Evolutionary conservation across 1,140 invertebrate genomes (phyloP), one percentile per base, ranked within the genome.

Genomic region (Holcopasites calliopsidis): DNA sequence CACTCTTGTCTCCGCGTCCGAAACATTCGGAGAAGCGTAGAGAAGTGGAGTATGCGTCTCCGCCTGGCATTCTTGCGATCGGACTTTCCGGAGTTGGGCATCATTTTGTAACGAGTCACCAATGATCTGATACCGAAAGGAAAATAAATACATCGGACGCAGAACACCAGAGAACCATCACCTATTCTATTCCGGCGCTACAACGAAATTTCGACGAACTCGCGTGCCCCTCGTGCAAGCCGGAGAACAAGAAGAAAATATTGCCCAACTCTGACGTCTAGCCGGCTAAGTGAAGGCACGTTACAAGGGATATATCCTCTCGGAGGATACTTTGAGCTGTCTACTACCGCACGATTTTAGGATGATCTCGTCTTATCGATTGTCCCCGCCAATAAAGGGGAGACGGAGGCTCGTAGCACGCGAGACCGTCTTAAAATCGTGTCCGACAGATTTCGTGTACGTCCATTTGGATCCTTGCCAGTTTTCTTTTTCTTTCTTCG

Each of bases 391-490:
- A 16, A 5, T 5, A 44, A n/a, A 33, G 18, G 1, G 13, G 10
- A 21, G 10, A 54, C 11, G 28, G 10, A 2, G 13, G 2, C 6
- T 4, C 6, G 44, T 28, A 6, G 5, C 23, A 16, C 28, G 44
- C 23, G 44, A 40, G 21, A 62, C 5, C 28, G 28, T 66, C 28
- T 55, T 18, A 26, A 64, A 65, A 44, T 54, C 49, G 28, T 38
- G 71, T 44, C 44, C 38, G 38, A 44, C 28, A 54, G 61, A 65
- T 44, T 62, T 74, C 61, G 71, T 38, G 50, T 35, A 74, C 70
- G 70, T 74, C 61, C 61, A 74, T 74, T 74, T 74, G 61, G 71
- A 66, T 74, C 50, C 61, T 73, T 73, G 71, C 71, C 71, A 73
- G n/a, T 44, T 35, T 31, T 21, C n/a, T 40, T 44, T 55, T 44